Percentiles rank a stretch among this genome's conserved stretches.
These are phyloP conservation scores for Excalfactoria chinensis DNA, from an alignment of 2,113 vertebrate species.

Conservation along the genomic window DNA sequence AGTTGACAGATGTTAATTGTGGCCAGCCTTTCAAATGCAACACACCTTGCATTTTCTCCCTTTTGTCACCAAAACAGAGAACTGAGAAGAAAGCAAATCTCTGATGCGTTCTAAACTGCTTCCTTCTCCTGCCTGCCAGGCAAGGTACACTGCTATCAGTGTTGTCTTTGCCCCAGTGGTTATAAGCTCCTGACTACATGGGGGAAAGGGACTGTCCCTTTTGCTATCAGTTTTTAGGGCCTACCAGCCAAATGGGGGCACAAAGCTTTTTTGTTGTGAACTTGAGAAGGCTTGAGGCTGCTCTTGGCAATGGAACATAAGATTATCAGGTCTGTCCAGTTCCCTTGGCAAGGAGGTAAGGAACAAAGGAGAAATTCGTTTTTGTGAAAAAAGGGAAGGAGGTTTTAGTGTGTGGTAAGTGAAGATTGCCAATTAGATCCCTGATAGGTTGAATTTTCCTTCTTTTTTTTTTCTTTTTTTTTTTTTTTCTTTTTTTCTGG, in stretches of 20 bases:
- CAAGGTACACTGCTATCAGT: background rate
- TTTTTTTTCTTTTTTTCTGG: background rate
- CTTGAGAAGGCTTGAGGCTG: background rate
- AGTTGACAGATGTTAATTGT: background rate
- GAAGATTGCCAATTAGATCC: background rate
- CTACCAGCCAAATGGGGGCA: background rate
- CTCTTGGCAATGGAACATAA: background rate
- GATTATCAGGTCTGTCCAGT: background rate
- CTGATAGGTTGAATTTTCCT: slow-evolving; percentile 33
- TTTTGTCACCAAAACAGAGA: background rate
- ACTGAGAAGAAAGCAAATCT: background rate
- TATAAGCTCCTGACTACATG: background rate
- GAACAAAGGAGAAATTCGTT: background rate
- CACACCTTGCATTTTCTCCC: background rate
- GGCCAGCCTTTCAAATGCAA: background rate
- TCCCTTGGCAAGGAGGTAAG: background rate
- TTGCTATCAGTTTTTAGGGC: background rate
- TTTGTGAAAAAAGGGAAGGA: background rate
- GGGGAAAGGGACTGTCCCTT: background rate
- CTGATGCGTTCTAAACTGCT: background rate
- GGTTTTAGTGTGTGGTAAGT: background rate
- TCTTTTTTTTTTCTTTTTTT: background rate
- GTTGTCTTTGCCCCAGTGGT: background rate
- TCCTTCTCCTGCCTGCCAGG: background rate
- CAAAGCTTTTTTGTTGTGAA: background rate